These are phyloP conservation scores for Furnarius figulus DNA, from an alignment of 2,113 vertebrate species.

Conservation along the genomic window DNA sequence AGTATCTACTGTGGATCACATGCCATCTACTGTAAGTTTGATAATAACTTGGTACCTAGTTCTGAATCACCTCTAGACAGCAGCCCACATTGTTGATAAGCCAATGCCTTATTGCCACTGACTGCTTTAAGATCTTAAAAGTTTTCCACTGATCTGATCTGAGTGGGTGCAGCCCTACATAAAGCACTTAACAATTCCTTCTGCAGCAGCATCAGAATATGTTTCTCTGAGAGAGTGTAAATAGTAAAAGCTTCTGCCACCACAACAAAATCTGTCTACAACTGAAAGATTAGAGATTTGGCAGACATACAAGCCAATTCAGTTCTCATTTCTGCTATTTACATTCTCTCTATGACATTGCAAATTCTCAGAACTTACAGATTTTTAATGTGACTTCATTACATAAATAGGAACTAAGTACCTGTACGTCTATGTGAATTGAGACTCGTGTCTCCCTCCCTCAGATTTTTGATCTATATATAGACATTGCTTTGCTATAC, in stretches of 20 bases:
- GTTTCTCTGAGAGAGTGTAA: not conserved
- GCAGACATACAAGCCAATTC: not conserved
- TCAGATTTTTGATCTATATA: fast-evolving
- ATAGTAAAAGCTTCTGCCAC: not conserved
- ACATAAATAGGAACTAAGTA: not conserved
- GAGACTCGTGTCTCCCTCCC: not conserved
- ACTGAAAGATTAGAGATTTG: not conserved
- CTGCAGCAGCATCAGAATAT: not conserved
- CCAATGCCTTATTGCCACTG: not conserved
- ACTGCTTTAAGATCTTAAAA: not conserved
- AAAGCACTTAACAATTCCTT: not conserved
- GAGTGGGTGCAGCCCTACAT: not conserved
- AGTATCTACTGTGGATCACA: not conserved
- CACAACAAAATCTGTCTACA: not conserved
- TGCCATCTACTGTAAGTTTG: not conserved
- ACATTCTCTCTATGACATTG: not conserved
- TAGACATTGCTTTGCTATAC: fast-evolving
- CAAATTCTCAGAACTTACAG: not conserved
- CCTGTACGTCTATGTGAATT: too few relatives aligned
- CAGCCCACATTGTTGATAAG: not conserved
- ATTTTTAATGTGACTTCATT: not conserved
- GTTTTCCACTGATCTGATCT: not conserved
- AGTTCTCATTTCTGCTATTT: not conserved
- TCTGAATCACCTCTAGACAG: not conserved
- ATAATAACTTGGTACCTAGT: not conserved